Evolutionary conservation across 2,113 vertebrate genomes (phyloP), one percentile per base, ranked within the genome.

Genomic region (Antennarius striatus): DNA sequence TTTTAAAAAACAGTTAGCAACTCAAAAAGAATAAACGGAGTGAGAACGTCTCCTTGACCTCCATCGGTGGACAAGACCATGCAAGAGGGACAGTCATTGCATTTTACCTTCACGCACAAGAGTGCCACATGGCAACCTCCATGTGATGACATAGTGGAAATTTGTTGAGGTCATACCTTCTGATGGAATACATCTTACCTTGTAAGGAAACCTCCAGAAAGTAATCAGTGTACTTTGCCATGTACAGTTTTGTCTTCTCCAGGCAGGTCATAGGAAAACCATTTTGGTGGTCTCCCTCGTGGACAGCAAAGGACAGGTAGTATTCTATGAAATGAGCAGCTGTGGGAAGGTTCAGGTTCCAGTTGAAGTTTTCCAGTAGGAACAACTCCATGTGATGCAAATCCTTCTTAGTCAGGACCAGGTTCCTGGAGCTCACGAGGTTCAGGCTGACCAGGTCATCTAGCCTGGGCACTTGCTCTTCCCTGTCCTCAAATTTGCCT

Each of bases 401-500:
- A 73, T 93, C 95, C 90, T 98, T 96, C 86, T 97, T 98, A 61
- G 95, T 99, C 87, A 99, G 90, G 63, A 97, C 94, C 89, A 99
- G 91, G 88, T 97, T 98, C 95, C 98, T 96, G 84, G 97, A 96
- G 83, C 94, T 96, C 96, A 99, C 98, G 87, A 96, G 99, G 61
- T 93, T 93, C 84, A 99, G 93, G 80, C 92, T 95, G 91, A 99
- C 99, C 75, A 99, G 83, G 39, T 94, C 94, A 56, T 99, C 96
- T 80, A 99, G 93, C 88, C 98, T 99, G 50, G 98, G 98, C 80
- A 99, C 96, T 17, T 93, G 92, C 86, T 99, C 97, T 91, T 99
- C 98, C 77, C 97, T 92, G 83, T 99, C 98, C 92, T 99, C 97
- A 93, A 99, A 99, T 91, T 99, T 99, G 91, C 98, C 98, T 99